These are phyloP conservation scores for Andrena praecox DNA, from an alignment of 2,888 invertebrate genomes.

Conservation along the genomic window DNA sequence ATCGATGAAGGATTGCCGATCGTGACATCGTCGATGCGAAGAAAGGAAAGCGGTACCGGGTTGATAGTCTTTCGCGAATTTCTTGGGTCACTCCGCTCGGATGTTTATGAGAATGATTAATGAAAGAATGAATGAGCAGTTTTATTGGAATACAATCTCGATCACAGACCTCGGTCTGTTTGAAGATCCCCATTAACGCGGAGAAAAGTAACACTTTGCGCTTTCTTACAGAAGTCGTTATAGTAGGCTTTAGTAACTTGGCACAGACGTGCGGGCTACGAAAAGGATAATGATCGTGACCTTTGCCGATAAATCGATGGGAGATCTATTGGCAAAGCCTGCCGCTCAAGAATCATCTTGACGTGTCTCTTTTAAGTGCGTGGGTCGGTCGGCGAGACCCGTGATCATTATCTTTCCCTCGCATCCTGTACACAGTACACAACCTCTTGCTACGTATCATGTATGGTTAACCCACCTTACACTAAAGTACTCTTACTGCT, in stretches of 20 bases:
- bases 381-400: not conserved
- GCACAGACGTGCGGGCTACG: constrained; percentile 51
- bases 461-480: constrained; percentile 64
- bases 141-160: constrained; percentile 33
- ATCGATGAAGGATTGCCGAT: not conserved
- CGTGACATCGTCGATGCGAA: not conserved
- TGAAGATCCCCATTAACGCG: constrained; percentile 52
- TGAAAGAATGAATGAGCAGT: constrained; percentile 65
- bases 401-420: not conserved
- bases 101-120: constrained; percentile 54
- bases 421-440: constrained; percentile 44
- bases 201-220: constrained; percentile 54
- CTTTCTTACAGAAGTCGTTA: constrained; percentile 48
- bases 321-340: not conserved
- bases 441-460: constrained; percentile 65
- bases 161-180: constrained; percentile 44
- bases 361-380: not conserved
- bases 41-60: too few relatives aligned
- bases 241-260: constrained; percentile 64
- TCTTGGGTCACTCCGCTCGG: constrained; percentile 51
- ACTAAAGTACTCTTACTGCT: constrained; percentile 63
- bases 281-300: not conserved
- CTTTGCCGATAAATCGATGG: not conserved
- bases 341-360: not conserved
- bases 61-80: constrained; percentile 7